Conservation (phyloP, 2,888 invertebrate species). For the Fissipunctia ypsillon region DNA sequence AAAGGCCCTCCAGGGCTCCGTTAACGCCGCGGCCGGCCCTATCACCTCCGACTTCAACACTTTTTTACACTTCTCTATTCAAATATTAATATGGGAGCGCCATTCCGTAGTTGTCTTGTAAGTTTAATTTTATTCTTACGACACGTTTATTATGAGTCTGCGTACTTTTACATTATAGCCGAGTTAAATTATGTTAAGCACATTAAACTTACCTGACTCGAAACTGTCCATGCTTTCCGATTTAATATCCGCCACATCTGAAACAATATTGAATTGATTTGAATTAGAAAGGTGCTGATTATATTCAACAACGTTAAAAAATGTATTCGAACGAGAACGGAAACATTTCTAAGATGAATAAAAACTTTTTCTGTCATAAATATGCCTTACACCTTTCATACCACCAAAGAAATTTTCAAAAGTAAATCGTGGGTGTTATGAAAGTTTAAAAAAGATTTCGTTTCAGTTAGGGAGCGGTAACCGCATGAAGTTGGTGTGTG, state of each 20-base stretch:
- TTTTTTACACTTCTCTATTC: constrained; percentile 87
- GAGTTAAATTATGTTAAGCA: constrained; percentile 29
- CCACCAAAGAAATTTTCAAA: constrained; percentile 27
- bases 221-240: constrained; percentile 89
- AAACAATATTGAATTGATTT: constrained; percentile 69
- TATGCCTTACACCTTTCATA: neutral
- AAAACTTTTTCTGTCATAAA: neutral
- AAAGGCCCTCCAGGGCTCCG: constrained; percentile 89
- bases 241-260: constrained; percentile 87
- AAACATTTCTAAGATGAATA: neutral
- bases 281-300: neutral
- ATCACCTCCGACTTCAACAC: constrained; percentile 83
- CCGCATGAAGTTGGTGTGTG: constrained; percentile 74
- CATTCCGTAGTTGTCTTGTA: constrained; percentile 72
- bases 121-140: constrained; percentile 74
- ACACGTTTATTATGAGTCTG: constrained; percentile 64
- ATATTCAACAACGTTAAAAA: neutral
- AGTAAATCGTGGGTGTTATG: constrained; percentile 48
- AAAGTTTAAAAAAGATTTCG: constrained; percentile 68
- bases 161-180: constrained; percentile 49
- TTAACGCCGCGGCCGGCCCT: constrained; percentile 86
- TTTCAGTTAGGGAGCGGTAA: constrained; percentile 63
- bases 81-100: constrained; percentile 84
- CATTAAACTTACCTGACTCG: constrained; percentile 83
- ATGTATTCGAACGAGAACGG: neutral